Evolutionary conservation across 2,888 invertebrate species (phyloP), one percentile per base, ranked within the genome.

Genomic region (Philhelius pedissequus): DNA sequence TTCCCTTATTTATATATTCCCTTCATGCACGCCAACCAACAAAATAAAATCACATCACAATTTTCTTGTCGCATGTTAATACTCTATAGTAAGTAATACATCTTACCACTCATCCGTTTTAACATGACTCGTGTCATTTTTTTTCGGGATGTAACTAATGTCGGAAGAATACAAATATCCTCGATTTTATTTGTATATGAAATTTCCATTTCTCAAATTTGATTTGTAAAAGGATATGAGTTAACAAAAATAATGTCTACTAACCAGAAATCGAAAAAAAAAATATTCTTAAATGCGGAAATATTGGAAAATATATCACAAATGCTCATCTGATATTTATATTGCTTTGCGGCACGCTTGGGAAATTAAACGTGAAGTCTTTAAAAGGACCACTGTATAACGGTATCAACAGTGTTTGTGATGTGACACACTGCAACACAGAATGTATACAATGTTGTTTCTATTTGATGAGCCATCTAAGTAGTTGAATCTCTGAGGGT

Each of bases 31-130:
- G n/a, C 43, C 30, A 18, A 27, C 40, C 8, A 43, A 30, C n/a
- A n/a, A 13, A 48, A 22, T 13, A 43, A 69, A 54, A 69, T 54
- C 43, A 56, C 43, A 56, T 69, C 30, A 54, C 20, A 50, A 38
- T n/a, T 15, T 54, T 18, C 68, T 52, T 66, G 52, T 52, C 50
- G 15, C 54, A 69, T 54, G 13, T 30, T 69, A 54, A 54, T 69
- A 54, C 54, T 52, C 38, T 11, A 40, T 54, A 40, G 54, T 40
- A 69, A 40, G 54, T 40, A 54, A 30, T 30, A 27, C 40, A 52
- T 68, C 43, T 9, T 8, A 18, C 18, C 18, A 18, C 15, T 43
- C 50, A 68, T 40, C 15, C 40, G 7, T 15, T 40, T 40, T 15
- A 40, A 40, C n/a, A 40, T 40, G 7, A 2, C 7, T 15, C 38